These are phyloP conservation scores for Drosophila nannoptera DNA, from an alignment of 1,140 invertebrate species.

Conservation along the genomic window DNA sequence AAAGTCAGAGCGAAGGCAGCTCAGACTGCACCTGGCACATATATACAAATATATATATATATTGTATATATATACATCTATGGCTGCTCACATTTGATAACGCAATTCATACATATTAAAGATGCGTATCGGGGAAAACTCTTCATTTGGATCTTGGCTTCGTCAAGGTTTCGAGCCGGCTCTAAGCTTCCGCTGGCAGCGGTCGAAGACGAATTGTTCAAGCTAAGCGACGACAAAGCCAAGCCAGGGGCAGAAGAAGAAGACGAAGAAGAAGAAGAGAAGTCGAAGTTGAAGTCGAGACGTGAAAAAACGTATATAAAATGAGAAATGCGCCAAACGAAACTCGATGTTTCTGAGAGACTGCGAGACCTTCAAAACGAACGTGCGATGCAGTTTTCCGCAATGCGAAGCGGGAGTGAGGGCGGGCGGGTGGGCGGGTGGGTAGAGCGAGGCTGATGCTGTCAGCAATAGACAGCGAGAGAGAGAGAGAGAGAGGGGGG, in stretches of 20 bases:
- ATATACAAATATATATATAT: no score
- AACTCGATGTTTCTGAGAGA: conserved; percentile 50
- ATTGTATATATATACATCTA: no score
- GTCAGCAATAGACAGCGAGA: conserved; percentile 1
- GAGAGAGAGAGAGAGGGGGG: conserved; percentile 6
- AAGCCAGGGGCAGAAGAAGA: background rate
- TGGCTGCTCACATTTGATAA: no score
- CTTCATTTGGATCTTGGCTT: background rate
- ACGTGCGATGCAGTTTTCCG: conserved; percentile 73
- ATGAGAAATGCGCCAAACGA: conserved; percentile 32
- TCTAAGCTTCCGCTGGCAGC: conserved; percentile 28
- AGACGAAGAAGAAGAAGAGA: background rate
- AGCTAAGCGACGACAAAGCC: conserved; percentile 22
- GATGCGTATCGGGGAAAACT: no score
- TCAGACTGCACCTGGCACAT: no score
- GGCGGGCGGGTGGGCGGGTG: background rate
- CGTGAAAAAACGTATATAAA: conserved; percentile 17
- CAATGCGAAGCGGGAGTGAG: conserved; percentile 53
- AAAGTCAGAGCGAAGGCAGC: no score
- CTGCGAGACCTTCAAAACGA: conserved; percentile 71
- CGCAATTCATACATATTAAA: no score
- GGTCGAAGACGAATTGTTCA: conserved; percentile 47
- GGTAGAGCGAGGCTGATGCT: background rate
- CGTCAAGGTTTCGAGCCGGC: conserved; percentile 1
- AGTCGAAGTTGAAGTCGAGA: conserved; percentile 20